Evolutionary conservation across 2,797 vertebrate species (phyloP), one percentile per base, ranked within the genome.

Genomic region (Xiphophorus birchmanni): DNA sequence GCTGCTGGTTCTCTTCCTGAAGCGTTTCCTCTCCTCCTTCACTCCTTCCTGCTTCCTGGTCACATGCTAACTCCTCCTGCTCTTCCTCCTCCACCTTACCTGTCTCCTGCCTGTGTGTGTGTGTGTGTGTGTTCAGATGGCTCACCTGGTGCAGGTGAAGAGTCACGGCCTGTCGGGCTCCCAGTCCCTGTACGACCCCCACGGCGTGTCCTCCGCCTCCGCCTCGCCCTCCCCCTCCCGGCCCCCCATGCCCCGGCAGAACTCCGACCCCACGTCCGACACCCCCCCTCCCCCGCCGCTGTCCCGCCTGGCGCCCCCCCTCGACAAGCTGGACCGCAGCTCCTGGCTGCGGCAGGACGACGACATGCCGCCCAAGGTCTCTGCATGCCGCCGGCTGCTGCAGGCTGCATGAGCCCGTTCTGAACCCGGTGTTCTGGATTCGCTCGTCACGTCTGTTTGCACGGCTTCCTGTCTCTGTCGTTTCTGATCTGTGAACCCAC

Each of bases 211-310:
- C 88, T 98, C 98, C 85, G 96, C 98, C 91, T 96, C 96, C 76
- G 97, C 97, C 87, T 97, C 97, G 91, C 96, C 98, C 91, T 96
- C 96, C 88, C 97, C 98, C 91, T 97, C 98, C 93, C 97, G 98
- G 80, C 97, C 97, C 54, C 97, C 98, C 94, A 98, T 99, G 96
- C 98, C 98, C 73, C 97, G 98, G 90, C 98, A 99, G 96, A 99
- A 99, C 96, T 99, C 98, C 17, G 98, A 99, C 95, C 98, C 98
- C 95, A 98, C 98, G 85, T 99, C 98, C 42, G 98, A 99, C 96
- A 99, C 97, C 82, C 98, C 98, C 83, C 92, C 97, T 79, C 96
- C 97, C 91, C 92, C 96, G 85, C 97, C 98, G 90, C 97, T 97
- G 80, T 93, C 97, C 94, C 96, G 97, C 95, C 89, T 97, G 96